These are phyloP conservation scores for Adoxophyes honmai DNA, from an alignment of 1,140 invertebrate species.

Conservation along the genomic window DNA sequence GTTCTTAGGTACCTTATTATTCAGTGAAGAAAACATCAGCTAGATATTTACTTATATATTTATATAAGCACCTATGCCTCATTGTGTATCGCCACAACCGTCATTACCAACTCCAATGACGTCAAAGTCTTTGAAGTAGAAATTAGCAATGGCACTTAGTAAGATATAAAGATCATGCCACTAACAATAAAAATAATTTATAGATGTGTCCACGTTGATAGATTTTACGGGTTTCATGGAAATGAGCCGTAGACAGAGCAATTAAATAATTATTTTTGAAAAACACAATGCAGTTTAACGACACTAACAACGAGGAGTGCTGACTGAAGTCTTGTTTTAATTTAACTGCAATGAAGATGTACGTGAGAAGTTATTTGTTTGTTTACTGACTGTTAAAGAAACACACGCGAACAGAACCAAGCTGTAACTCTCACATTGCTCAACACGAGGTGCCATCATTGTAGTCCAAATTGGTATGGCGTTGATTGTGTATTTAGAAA, in stretches of 20 bases:
- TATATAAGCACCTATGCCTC: neutral
- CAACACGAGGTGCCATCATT: neutral
- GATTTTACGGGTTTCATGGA: neutral
- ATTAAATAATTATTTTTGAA: neutral
- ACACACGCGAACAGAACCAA: neutral
- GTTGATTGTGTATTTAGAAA: conserved; percentile 15
- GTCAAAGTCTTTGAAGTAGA: conserved; percentile 20
- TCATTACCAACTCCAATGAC: conserved; percentile 13
- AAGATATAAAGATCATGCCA: conserved; percentile 17
- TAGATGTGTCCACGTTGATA: neutral
- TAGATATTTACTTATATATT: neutral
- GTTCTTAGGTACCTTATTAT: no score
- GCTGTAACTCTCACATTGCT: conserved; percentile 2
- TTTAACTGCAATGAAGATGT: no score
- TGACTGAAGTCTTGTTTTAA: no score
- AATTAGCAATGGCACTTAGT: conserved; percentile 12
- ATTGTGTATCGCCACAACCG: neutral
- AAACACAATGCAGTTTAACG: no score
- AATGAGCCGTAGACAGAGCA: neutral
- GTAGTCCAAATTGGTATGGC: conserved; percentile 9
- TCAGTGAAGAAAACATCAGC: no score
- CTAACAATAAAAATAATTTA: conserved; percentile 8
- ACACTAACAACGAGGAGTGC: no score
- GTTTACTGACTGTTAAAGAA: no score
- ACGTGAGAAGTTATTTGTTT: no score